Percentiles rank a stretch among this genome's conserved stretches.
Evolutionary conservation across 2,797 vertebrate genomes (phyloP).

Genomic region (Lithobates sylvaticus): DNA sequence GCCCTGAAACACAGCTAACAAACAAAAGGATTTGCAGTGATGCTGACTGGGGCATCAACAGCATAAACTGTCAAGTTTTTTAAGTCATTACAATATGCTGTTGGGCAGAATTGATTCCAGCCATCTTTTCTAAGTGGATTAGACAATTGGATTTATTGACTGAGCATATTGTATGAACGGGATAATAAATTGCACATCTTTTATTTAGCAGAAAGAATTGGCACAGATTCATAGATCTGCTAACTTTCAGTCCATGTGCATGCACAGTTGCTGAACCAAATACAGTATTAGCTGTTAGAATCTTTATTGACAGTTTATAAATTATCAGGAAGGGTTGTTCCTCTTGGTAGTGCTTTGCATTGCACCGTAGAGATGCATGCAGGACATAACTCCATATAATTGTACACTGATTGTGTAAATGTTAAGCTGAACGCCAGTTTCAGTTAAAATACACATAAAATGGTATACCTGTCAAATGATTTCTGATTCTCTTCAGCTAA

Average conservation of each 20-base stretch:
- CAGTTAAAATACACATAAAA: too few relatives aligned
- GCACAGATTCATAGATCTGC: neutral
- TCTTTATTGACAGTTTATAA: neutral
- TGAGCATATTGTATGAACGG: neutral
- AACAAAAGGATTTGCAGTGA: too few relatives aligned
- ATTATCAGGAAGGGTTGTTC: too few relatives aligned
- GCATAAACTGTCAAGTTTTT: neutral
- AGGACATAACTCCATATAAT: too few relatives aligned
- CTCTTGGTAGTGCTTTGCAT: too few relatives aligned
- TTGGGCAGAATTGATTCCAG: neutral
- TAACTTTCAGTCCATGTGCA: neutral
- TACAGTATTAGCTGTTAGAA: neutral
- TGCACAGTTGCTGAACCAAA: slow-evolving; percentile 3
- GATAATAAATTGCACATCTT: slow-evolving; percentile 22
- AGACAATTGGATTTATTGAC: neutral
- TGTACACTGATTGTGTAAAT: too few relatives aligned
- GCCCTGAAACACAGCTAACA: too few relatives aligned
- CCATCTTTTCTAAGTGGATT: neutral
- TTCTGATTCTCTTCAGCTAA: too few relatives aligned
- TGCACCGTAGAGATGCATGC: too few relatives aligned
- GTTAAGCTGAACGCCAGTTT: too few relatives aligned
- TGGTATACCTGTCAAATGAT: too few relatives aligned
- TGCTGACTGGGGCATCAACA: too few relatives aligned
- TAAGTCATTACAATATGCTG: neutral
- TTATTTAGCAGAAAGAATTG: slow-evolving; percentile 19